Base-by-base conservation (phyloP, 2,888 invertebrate species). In the Drosophila mettleri region DNA sequence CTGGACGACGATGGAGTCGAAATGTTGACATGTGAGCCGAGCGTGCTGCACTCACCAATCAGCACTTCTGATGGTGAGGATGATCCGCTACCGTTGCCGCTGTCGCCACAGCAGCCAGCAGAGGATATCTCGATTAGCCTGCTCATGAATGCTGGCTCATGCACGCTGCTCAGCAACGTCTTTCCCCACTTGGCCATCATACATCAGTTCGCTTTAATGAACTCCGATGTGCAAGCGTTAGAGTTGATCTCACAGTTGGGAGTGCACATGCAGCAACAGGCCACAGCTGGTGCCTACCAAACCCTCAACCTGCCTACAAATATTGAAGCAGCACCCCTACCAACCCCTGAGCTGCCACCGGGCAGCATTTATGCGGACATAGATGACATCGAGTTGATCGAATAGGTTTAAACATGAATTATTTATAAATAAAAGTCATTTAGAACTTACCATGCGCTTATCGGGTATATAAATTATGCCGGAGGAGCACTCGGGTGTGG, bases 371-470 rank as follows among this genome's bases (percentile, higher is more conserved):
- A 77, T 34, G 89, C 89, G 1, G 91, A 91, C 45, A 88, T 90
- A 29, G 91, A 91, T 80, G 90, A 91, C 68, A 90, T 91, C 46
- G 89, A 91, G 31, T 70, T 91, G 31, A 86, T 91, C 58, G 90
- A 90, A 68, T 90, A 89, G 69, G 22, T 38, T 20, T 33, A 43
- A 58, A 39, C 34, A 18, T 61, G 46, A 29, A n/a, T 48, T 52
- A 27, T 52, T n/a, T 58, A 34, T 52, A 22, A 69, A 55, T 46
- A 20, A 57, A 52, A 77, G 31, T 55, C 18, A 55, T 12, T 7
- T 53, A 31, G 27, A 31, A 74, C 91, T 88, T 68, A 91, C 91
- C 86, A 91, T 74, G 38, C 80, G 89, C 38, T 80, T 80, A 22
- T 91, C 80, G 8, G 90, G 91, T 38, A 86, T 62, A 29, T 80